Base-by-base conservation (phyloP, 1,140 invertebrate genomes). In the Leptonema lineaticorne region DNA sequence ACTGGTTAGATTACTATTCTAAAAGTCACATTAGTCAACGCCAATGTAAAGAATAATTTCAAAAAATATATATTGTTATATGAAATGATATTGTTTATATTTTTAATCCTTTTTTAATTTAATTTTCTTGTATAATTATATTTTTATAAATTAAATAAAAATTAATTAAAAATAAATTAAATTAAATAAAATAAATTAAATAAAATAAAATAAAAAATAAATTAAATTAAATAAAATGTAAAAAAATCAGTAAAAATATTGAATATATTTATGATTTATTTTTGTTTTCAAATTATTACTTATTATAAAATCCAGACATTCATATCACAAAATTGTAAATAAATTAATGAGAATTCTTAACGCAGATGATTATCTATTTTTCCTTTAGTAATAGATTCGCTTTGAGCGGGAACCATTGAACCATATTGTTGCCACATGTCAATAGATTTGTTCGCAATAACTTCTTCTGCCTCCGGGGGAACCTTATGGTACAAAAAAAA, bases 401-500 rank as follows among this genome's bases (percentile, higher is more conserved):
- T 80, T 58, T 81, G 80, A n/a, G 76, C 45, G 6, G 63, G 63
- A 4, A 69, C 75, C 58, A 81, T 79, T 2, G 78, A 78, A 9
- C 77, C 76, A 48, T 80, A 80, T 68, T 89, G 85, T 74, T 90
- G 89, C 89, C 90, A 91, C 70, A 89, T 79, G 74, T 92, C 90
- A 29, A 92, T 88, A 9, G 90, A 88, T 81, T 92, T 90, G 71
- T 89, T 92, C 1, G 90, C 90, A 68, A 92, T 88, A 7, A 89
- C 83, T 76, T 92, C 90, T 64, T 85, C 82, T 75, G 85, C 88
- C 79, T 92, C 89, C 78, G 91, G 89, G 26, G 88, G 85, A 70
- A 92, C 86, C 91, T 93, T 74, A 11, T 22, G 18, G 3, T 7
- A 53, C 18, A 8, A 20, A 48, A 48, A 20, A 48, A 6, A 50